Conservation (phyloP, 2,888 invertebrate species). For the Athrips mouffetella region DNA sequence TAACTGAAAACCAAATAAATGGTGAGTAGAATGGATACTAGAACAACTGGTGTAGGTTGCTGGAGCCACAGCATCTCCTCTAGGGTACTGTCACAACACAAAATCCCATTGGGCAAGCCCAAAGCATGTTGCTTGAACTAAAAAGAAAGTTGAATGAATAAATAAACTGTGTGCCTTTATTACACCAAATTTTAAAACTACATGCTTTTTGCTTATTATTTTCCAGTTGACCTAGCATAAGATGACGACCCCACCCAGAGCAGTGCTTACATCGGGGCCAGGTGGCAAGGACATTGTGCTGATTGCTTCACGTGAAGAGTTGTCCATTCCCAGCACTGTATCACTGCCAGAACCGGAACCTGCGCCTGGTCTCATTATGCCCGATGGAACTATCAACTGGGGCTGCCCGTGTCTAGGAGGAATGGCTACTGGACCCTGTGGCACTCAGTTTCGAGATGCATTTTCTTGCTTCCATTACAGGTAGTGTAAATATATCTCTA, state of each 20-base stretch:
- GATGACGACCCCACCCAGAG: slow-evolving; percentile 47
- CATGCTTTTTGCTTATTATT: too few relatives aligned
- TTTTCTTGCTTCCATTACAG: slow-evolving; percentile 96
- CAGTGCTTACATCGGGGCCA: slow-evolving; percentile 55
- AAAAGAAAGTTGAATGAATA: too few relatives aligned
- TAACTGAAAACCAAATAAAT: too few relatives aligned
- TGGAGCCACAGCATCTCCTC: too few relatives aligned
- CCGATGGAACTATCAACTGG: slow-evolving; percentile 96
- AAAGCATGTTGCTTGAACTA: too few relatives aligned
- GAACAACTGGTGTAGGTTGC: too few relatives aligned
- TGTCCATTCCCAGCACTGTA: slow-evolving; percentile 84
- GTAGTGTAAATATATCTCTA: slow-evolving; percentile 34
- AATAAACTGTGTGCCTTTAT: too few relatives aligned
- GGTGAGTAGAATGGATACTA: too few relatives aligned
- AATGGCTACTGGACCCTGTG: slow-evolving; percentile 98
- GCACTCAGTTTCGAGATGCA: slow-evolving; percentile 93
- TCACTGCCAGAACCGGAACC: slow-evolving; percentile 84
- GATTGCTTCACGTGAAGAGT: slow-evolving; percentile 89
- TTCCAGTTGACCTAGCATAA: not conserved
- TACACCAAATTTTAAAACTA: too few relatives aligned
- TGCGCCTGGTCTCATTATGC: slow-evolving; percentile 87
- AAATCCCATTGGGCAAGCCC: too few relatives aligned
- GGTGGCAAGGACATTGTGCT: slow-evolving; percentile 87
- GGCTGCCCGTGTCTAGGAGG: slow-evolving; percentile 97
- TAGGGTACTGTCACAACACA: too few relatives aligned